Base-by-base conservation (phyloP, 2,797 vertebrate species). In the Phalloptychus januarius region DNA sequence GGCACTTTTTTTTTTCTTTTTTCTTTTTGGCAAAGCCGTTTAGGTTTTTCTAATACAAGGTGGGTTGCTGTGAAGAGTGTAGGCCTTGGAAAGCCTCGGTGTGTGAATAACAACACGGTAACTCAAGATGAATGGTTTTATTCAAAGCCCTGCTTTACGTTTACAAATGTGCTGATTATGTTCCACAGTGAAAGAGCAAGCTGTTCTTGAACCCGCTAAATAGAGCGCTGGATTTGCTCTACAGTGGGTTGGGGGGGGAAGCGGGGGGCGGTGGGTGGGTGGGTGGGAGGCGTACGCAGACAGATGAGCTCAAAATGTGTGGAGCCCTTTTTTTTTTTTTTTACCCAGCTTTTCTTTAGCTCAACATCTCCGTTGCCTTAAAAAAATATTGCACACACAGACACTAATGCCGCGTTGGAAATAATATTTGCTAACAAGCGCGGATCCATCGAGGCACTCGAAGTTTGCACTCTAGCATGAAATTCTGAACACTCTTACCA, bases 181-280 rank as follows among this genome's bases (percentile, higher is more conserved):
- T 85, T 88, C 86, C 86, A 86, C 87, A 85, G 86, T 61, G 91
- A 90, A 89, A 91, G 91, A 90, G 88, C 87, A 89, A 92, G 86
- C 88, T 90, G 89, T 92, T 94, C 91, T 93, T 92, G 89, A 92
- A 92, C 90, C 76, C 82, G 86, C 79, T 46, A 82, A 78, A 91
- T 87, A 88, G 87, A 90, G 85, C 82, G 78, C 78, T 75, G 71
- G 77, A 83, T 87, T 87, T 77, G 74, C 77, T 83, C 72, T 70
- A 28, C 79, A 67, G 77, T 20, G 28, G 56, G 12, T 58, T n/a
- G n/a, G n/a, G n/a, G n/a, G n/a, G n/a, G n/a, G n/a, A n/a, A 80
- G 75, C n/a, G n/a, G 56, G 56, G 28, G n/a, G 58, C 1, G 20
- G 23, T 56, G 54, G 25, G 1, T 2, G 16, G 0, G 75, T 77